Evolutionary conservation across 2,113 vertebrate genomes (phyloP), one percentile per base, ranked within the genome.

Genomic region (Myodes glareolus): DNA sequence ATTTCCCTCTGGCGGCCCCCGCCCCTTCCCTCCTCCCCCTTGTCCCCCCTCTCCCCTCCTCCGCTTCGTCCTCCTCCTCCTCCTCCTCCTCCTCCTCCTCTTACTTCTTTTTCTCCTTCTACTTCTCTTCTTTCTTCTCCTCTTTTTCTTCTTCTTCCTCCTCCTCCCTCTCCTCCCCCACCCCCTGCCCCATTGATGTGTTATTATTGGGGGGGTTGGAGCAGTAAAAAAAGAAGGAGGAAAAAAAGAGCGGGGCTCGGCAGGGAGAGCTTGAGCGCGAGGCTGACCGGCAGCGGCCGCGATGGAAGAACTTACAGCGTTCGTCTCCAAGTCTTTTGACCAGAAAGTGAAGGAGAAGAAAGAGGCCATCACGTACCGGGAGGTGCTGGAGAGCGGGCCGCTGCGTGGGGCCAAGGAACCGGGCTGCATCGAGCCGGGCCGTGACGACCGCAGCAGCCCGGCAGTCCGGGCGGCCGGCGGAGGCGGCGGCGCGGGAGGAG

Each of bases 301-400:
- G 98, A 99, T 99, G 99, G 99, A 99, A 99, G 99, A 99, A 99
- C 99, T 99, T 97, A 99, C 99, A 95, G 99, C 99, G 91, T 99
- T 99, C 98, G 99, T 99, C 97, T 99, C 99, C 84, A 99, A 99
- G 98, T 99, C 99, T 97, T 99, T 99, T 99, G 99, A 99, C 98
- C 99, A 99, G 98, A 99, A 99, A 99, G 99, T 99, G 98, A 99
- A 99, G 98, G 99, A 99, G 98, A 99, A 99, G 98, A 99, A 99
- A 99, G 99, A 99, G 97, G 99, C 99, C 97, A 99, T 99, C 98
- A 99, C 99, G 91, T 99, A 99, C 98, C 98, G 99, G 97, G 99
- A 99, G 98, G 99, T 99, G 98, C 97, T 99, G 98, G 99, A 99
- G 98, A 99, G 99, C 98, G 99, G 99, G n/a, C 99, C 99, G 67